phyloP scores from a whole-genome alignment of 2,113 vertebrate species.

The Sapayoa aenigma region DNA sequence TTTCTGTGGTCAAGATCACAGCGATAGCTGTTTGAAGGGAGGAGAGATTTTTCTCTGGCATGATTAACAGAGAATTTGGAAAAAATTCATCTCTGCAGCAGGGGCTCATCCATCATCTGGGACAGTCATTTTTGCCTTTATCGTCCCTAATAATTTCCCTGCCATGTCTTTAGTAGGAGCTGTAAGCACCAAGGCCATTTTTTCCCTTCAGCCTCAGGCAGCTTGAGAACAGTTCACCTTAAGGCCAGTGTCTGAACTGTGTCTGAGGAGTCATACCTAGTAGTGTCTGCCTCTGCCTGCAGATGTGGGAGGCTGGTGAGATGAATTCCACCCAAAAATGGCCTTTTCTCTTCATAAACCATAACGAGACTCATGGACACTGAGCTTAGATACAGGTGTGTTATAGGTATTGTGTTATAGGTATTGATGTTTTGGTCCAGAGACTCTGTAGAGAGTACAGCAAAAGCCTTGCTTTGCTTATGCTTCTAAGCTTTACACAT shows the following conservation, averaged over 20 bases:
- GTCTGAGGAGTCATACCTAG: background rate
- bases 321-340: background rate
- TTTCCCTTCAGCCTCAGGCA: background rate
- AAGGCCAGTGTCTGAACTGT: background rate
- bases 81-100: background rate
- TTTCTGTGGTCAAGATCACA: background rate
- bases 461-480: background rate
- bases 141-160: background rate
- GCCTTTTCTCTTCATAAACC: background rate
- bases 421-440: background rate
- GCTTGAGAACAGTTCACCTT: background rate
- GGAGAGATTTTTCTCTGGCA: accelerated
- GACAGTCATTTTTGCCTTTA: background rate
- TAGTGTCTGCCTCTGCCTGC: background rate
- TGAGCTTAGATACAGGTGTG: background rate
- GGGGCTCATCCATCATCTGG: background rate
- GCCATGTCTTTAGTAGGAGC: background rate
- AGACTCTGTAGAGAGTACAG: background rate
- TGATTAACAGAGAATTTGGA: background rate
- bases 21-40: background rate
- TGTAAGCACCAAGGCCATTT: background rate
- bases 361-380: background rate
- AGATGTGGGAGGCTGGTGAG: background rate
- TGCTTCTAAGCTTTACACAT: background rate
- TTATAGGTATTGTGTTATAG: background rate